Base-by-base conservation (phyloP, 2,797 vertebrate genomes). In the Cheirogaleus major region DNA sequence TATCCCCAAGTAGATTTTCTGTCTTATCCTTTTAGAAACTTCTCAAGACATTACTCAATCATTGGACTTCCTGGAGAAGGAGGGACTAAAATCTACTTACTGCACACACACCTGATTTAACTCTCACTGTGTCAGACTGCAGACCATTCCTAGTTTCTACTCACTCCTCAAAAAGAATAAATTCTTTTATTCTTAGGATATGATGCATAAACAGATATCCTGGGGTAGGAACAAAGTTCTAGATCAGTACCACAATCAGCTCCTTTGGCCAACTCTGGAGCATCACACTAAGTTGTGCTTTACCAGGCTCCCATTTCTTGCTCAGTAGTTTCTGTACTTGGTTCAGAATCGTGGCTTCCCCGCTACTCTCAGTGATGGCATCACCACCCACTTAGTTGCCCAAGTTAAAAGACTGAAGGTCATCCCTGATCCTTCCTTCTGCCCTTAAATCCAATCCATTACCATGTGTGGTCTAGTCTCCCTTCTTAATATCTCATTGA, bases 11-110 rank as follows among this genome's bases (percentile, higher is more conserved):
- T 57, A 81, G 2, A 20, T 79, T 82, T 97, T 97, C 57, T 87
- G 38, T 93, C 93, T 95, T 41, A 95, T 92, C 87, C 23, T 55
- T 95, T 91, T 65, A 85, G 72, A 95, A 92, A 59, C 32, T 43
- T 84, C 45, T 81, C 35, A 89, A 30, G 38, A 38, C 48, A 67
- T 93, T 91, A 75, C 32, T 43, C 50, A 93, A 84, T 32, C 57
- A 88, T 17, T 94, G 48, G 23, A 90, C 96, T 97, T 88, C 50
- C 41, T 27, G 8, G 72, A 80, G 69, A 67, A 69, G 81, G 35
- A 93, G 14, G 48, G 59, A 93, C 48, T 95, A 72, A 50, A 70
- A 48, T 88, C 50, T 61, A 38, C 17, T 67, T 59, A 89, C 18
- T 63, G 13, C 5, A 79, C 48, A 57, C 9, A 67, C 8, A 76